Base-by-base conservation (phyloP, 1,140 invertebrate genomes). In the Zaprionus kolodkinae region DNA sequence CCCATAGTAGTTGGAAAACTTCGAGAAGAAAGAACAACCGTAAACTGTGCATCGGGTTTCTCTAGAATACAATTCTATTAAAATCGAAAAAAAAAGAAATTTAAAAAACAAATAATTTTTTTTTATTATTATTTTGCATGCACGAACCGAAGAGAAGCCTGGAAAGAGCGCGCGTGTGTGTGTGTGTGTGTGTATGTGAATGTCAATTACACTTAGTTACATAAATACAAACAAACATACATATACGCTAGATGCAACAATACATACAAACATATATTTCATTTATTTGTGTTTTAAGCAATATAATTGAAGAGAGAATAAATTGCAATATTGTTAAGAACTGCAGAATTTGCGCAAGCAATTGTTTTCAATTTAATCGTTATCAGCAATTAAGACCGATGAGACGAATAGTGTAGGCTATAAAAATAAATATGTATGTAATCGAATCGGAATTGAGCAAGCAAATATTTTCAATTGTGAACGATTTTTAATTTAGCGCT, bases 241-340 rank as follows among this genome's bases (percentile, higher is more conserved):
- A 57, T 33, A n/a, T n/a, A n/a, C n/a, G n/a, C n/a, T n/a, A n/a
- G n/a, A n/a, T n/a, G n/a, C n/a, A n/a, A n/a, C n/a, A n/a, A n/a
- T n/a, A 15, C 36, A 54, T n/a, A 60, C n/a, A 35, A 36, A 55
- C 11, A 67, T 45, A 67, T 45, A 60, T 54, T 45, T 60, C 48
- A 33, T 76, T 64, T 63, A 76, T 43, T 72, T 71, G 62, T 69
- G 38, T 74, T 27, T 63, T 70, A 64, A 70, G 67, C 72, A 70
- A 75, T 68, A 72, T 57, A 57, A 72, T 68, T 70, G 67, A 63
- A 69, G 48, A 71, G 56, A 64, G 62, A 72, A 64, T 72, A 66
- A 65, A 73, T 48, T 56, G 71, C 56, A 61, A 63, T 13, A 40
- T 45, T 62, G 48, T 62, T 55, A 69, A 56, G 50, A 65, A 36